These are phyloP conservation scores for Drosophila paucipuncta DNA, from an alignment of 2,888 invertebrate genomes.

Conservation along the genomic window DNA sequence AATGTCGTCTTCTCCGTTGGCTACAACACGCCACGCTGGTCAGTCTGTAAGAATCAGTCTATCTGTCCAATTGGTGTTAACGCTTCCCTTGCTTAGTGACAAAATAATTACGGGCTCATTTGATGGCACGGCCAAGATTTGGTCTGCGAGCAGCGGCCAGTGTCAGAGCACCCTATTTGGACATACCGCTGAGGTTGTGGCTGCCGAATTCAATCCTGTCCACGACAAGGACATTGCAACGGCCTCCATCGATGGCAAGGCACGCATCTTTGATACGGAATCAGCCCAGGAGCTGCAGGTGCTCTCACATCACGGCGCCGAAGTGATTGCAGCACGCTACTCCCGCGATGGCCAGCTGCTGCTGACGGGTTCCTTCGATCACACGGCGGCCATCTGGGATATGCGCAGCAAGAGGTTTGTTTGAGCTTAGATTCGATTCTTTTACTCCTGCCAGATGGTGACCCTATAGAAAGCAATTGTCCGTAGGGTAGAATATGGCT, in stretches of 20 bases:
- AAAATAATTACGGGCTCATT: constrained; percentile 92
- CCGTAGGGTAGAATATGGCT: not conserved
- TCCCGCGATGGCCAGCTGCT: constrained; percentile 89
- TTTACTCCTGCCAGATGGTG: not conserved
- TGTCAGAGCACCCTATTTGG: constrained; percentile 90
- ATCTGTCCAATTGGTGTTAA: not conserved
- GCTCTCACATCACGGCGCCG: constrained; percentile 90
- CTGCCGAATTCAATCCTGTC: constrained; percentile 88
- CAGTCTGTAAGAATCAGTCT: constrained; percentile 59
- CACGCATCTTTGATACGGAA: constrained; percentile 89
- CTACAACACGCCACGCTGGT: constrained; percentile 92
- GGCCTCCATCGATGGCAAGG: constrained; percentile 91
- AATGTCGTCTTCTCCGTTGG: constrained; percentile 93
- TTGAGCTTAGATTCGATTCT: not conserved
- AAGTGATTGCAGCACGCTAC: constrained; percentile 91
- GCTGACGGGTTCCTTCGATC: constrained; percentile 93
- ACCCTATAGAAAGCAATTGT: not conserved
- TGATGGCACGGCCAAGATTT: constrained; percentile 91
- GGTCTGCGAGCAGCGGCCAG: constrained; percentile 89
- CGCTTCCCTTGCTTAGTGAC: constrained; percentile 85
- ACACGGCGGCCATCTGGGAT: constrained; percentile 91
- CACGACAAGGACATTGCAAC: constrained; percentile 88
- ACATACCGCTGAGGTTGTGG: constrained; percentile 91
- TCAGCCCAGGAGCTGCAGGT: constrained; percentile 89
- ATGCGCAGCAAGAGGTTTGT: constrained; percentile 87